Evolutionary conservation across 2,888 invertebrate species (phyloP), one percentile per base, ranked within the genome.

Genomic region (Pheosia gnoma): DNA sequence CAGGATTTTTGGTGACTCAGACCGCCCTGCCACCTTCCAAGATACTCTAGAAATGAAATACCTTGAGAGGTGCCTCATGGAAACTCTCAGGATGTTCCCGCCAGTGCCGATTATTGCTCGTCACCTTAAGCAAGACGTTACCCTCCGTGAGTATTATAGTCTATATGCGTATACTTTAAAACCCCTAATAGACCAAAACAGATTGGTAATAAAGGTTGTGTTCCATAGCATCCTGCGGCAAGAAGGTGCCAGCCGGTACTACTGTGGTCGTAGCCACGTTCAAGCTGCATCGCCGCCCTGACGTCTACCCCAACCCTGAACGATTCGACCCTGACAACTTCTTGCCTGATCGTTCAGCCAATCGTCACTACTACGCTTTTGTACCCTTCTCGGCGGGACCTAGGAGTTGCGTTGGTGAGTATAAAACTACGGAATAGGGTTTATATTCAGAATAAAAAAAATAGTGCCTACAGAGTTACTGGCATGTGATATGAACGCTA

Each of bases 31-130:
- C 56, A 97, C 97, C 10, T 97, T 96, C 90, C 96, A 96, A 77
- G 97, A 97, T 72, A 97, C 97, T 1, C 83, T 97, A n/a, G 96
- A 97, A 86, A 97, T 97, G 97, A 97, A 97, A 86, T 97, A 97
- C 79, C 88, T 97, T 72, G 97, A 97, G 86, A 94, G 97, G 66
- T 97, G 97, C 66, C 94, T 97, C 57, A 95, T 97, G 95, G 97
- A 97, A 87, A 96, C 97, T 4, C 88, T 97, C 37, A 94, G 97
- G 75, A 92, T 97, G 94, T 97, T 95, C 82, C 97, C 97, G 61
- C 97, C 97, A 71, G 96, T 97, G 59, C 97, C 97, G 39, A 89
- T 96, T 36, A 97, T 97, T 77, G 96, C 97, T 7, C 94, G 97
- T 76, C 93, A 95, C 70, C 82, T 97, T 45, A 95, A 96, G 59